Evolutionary conservation across 2,888 invertebrate genomes (phyloP), one percentile per base, ranked within the genome.

Genomic region (Adineta ricciae): DNA sequence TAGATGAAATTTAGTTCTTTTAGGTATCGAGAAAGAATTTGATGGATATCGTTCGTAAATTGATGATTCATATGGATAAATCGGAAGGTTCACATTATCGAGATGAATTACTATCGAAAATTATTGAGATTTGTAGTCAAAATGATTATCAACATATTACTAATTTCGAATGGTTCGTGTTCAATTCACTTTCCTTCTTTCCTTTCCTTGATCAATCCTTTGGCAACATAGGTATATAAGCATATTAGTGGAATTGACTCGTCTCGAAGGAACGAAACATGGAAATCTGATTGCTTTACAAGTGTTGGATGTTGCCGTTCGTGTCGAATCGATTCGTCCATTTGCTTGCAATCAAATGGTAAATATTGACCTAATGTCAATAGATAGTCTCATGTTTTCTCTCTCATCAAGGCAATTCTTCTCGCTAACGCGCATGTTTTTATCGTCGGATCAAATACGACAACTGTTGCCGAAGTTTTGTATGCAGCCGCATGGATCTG

Each of bases 401-500:
- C 32, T 14, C 27, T 64, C n/a, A n/a, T n/a, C n/a, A n/a, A 64
- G 64, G 64, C 86, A 27, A 86, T 82, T 72, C 54, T 86, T 14
- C 72, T 86, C 14, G 86, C 86, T 8, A 94, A 94, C 87, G 93
- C 94, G 84, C 93, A 93, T 88, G 90, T 93, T 24, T 92, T 94
- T 87, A 72, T 38, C n/a, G 11, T 64, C 32, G 64, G 64, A 32
- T 64, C 64, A 64, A 85, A 72, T 73, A 64, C 83, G 2, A n/a
- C 56, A 3, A 73, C 64, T 52, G 83, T 83, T 36, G 72, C 83
- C 11, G 97, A 98, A 91, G 97, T 98, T 84, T 92, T 99, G 32
- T 96, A 96, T 91, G 97, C 99, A 16, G 98, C 98, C 85, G 97
- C 97, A 19, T 99, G 96, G 94, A 95, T 99, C 88, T 96, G 97